phyloP scores from a whole-genome alignment of 2,797 vertebrate species.

The Galagoides demidoff region DNA sequence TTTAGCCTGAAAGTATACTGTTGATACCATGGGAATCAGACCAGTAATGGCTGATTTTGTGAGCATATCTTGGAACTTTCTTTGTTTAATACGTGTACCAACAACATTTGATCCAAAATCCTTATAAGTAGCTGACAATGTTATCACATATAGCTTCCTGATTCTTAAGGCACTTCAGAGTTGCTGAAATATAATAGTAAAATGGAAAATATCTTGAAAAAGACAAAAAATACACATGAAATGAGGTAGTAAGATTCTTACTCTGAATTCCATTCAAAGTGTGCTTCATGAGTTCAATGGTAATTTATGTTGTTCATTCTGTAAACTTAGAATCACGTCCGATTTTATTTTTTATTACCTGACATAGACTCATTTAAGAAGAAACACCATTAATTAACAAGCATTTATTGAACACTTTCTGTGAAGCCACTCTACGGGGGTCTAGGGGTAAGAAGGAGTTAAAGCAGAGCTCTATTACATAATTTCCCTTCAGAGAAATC shows the following conservation, averaged over 20 bases:
- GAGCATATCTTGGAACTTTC: conserved; percentile 47
- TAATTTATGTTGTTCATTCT: not conserved
- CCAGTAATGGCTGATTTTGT: conserved; percentile 49
- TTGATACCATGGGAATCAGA: conserved; percentile 40
- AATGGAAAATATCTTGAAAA: conserved; percentile 42
- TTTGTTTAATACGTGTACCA: not conserved
- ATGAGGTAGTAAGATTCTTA: not conserved
- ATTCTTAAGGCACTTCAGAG: conserved; percentile 9
- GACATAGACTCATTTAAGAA: conserved; percentile 7
- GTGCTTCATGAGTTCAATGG: not conserved
- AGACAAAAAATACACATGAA: conserved; percentile 1
- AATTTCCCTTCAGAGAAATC: not conserved
- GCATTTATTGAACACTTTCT: conserved; percentile 32
- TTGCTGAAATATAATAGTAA: conserved; percentile 15
- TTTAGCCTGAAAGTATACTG: not conserved
- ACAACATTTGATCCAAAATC: conserved; percentile 23
- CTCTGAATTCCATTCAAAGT: conserved; percentile 2
- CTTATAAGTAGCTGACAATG: not conserved
- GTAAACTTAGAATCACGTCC: conserved; percentile 13
- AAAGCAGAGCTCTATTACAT: not conserved
- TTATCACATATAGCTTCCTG: not conserved
- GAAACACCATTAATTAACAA: not conserved
- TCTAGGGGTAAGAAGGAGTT: not conserved
- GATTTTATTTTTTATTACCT: conserved; percentile 43
- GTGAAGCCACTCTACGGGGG: not conserved